Evolutionary conservation across 2,888 invertebrate species (phyloP), one percentile per base, ranked within the genome.

Genomic region (Gymnoscelis rufifasciata): DNA sequence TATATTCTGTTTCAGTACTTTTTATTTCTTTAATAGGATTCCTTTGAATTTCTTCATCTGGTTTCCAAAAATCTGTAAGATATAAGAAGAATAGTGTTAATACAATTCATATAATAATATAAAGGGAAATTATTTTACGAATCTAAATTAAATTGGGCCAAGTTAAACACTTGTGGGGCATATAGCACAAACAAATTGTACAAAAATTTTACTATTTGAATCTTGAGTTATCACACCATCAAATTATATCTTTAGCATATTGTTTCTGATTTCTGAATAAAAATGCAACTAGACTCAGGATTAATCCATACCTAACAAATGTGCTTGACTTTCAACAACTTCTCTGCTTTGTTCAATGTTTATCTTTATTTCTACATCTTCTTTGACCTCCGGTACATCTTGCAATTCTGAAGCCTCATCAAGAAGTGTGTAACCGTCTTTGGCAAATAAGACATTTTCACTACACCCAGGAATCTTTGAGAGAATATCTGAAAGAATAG

Each of bases 401-500:
- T 55, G 51, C 5, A 71, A 61, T n/a, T 62, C 62, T 27, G 62
- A 63, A 0, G 59, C 56, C 12, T 75, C 60, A 52, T 76, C 73
- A 0, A 83, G 62, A 0, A 90, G 68, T 36, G 90, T 90, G 41
- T 67, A 68, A 2, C 90, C 90, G 71, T 91, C 91, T 39, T 78
- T 77, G 44, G 80, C 83, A 74, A 93, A 92, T 30, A 89, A 63
- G 8, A 91, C 75, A 15, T 91, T 91, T 50, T 87, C 87, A 50
- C 83, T 74, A 58, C 93, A 92, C 0, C 94, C 94, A 7, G 95
- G 95, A 0, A 94, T 92, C 47, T 90, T 80, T 1, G 89, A 89
- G 3, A 92, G 64, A 23, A 92, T 71, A 50, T 90, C 91, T 92
- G 66, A 23, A 35, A 35, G n/a, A n/a, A n/a, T n/a, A n/a, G n/a